A percentile compares a stretch with the other conserved stretches of the same genome.
These are phyloP conservation scores for Vipera ursinii DNA, from an alignment of 2,797 vertebrate genomes.

Conservation along the genomic window DNA sequence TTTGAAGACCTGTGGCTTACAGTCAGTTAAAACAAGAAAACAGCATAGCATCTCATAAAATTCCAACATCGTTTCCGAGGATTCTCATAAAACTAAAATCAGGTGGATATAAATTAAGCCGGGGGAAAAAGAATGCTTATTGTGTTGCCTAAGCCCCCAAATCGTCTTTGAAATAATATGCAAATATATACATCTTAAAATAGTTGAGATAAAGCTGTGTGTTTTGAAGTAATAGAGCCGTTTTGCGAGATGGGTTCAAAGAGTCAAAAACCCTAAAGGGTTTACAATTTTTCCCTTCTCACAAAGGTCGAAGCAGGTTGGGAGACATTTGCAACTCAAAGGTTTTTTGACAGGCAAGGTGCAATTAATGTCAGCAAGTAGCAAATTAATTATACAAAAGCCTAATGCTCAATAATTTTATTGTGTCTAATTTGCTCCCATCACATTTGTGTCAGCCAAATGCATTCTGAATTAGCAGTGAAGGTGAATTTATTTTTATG, in stretches of 20 bases:
- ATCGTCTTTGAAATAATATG: neutral
- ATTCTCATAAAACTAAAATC: neutral
- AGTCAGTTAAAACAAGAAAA: neutral
- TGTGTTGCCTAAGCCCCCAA: neutral
- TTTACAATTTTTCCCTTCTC: constrained; percentile 10
- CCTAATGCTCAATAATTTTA: constrained; percentile 39
- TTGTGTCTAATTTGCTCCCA: constrained; percentile 40
- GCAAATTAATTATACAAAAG: constrained; percentile 31
- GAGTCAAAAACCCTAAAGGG: neutral
- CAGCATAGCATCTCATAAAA: neutral
- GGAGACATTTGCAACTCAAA: constrained; percentile 2
- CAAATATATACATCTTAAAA: neutral
- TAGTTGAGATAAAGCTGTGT: neutral
- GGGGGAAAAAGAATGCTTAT: neutral
- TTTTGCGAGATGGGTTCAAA: neutral
- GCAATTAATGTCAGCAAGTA: constrained; percentile 36
- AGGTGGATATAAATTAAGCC: neutral
- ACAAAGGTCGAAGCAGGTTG: constrained; percentile 1
- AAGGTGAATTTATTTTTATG: neutral
- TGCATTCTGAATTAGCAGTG: neutral
- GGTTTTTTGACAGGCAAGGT: constrained; percentile 25
- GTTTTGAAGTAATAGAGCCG: neutral
- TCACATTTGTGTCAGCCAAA: constrained; percentile 24
- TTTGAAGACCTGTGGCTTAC: too few species aligned
- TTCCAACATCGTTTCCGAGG: neutral